Conservation (phyloP, 2,797 vertebrate species). For the Myiotriccus ornatus region DNA sequence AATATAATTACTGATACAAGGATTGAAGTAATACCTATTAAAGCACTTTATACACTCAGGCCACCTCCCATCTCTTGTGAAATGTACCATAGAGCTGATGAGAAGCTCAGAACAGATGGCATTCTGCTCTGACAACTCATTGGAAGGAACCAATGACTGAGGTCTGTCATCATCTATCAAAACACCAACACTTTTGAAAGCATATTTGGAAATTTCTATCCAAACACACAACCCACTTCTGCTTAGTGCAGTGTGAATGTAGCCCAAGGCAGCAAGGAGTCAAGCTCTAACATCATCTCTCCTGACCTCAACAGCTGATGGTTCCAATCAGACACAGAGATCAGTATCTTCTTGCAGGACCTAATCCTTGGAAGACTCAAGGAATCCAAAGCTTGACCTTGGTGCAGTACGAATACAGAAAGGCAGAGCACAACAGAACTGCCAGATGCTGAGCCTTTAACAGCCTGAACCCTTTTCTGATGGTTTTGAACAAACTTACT, state of each 20-base stretch:
- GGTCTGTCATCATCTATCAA: not conserved
- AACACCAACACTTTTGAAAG: not conserved
- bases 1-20: constrained; percentile 11
- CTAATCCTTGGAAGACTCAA: not conserved
- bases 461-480: not conserved
- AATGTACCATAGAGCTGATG: not conserved
- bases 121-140: not conserved
- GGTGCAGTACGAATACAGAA: not conserved
- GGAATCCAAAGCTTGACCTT: not conserved
- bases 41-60: not conserved
- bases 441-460: not conserved
- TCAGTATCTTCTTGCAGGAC: not conserved
- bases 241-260: not conserved
- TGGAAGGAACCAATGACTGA: not conserved
- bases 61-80: constrained; percentile 29
- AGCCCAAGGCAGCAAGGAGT: not conserved
- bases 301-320: not conserved
- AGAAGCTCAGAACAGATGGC: not conserved
- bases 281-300: not conserved
- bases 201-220: not conserved
- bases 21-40: not conserved
- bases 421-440: not conserved
- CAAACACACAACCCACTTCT: not conserved
- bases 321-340: not conserved
- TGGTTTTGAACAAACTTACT: not conserved